Conservation (phyloP, 2,797 vertebrate species). For the Cuniculus paca region DNA sequence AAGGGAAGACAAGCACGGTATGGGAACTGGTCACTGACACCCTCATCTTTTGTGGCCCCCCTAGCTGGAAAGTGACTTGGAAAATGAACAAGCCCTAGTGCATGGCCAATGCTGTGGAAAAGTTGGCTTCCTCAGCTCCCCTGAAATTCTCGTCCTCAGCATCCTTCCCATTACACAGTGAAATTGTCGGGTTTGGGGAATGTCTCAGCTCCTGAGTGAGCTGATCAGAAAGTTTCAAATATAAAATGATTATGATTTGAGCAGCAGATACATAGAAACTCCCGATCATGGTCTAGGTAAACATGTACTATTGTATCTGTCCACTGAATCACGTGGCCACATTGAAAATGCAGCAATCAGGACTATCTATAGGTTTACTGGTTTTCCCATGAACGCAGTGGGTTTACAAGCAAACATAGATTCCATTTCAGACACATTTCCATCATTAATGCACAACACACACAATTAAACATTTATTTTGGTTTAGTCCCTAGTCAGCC, state of each 20-base stretch:
- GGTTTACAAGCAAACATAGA: not conserved
- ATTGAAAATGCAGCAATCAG: not conserved
- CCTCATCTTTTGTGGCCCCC: not conserved
- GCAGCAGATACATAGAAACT: not conserved
- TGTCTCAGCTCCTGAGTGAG: not conserved
- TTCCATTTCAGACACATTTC: accelerated
- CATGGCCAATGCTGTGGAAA: accelerated
- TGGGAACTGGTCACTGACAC: accelerated
- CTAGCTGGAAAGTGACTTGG: accelerated
- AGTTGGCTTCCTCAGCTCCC: accelerated
- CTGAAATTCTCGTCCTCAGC: accelerated
- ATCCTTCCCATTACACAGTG: not conserved
- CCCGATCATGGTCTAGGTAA: not conserved
- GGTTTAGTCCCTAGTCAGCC: not conserved
- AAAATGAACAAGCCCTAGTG: accelerated
- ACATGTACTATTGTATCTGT: not conserved
- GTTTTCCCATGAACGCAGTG: not conserved
- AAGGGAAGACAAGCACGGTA: constrained; percentile 64
- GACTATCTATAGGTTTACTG: accelerated
- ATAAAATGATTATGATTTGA: not conserved
- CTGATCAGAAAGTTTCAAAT: not conserved
- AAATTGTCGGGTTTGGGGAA: not conserved
- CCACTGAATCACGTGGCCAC: not conserved
- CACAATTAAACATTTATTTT: not conserved
- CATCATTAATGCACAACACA: not conserved